Base-by-base conservation (phyloP, 2,797 vertebrate genomes). In the Pseudopleuronectes americanus region DNA sequence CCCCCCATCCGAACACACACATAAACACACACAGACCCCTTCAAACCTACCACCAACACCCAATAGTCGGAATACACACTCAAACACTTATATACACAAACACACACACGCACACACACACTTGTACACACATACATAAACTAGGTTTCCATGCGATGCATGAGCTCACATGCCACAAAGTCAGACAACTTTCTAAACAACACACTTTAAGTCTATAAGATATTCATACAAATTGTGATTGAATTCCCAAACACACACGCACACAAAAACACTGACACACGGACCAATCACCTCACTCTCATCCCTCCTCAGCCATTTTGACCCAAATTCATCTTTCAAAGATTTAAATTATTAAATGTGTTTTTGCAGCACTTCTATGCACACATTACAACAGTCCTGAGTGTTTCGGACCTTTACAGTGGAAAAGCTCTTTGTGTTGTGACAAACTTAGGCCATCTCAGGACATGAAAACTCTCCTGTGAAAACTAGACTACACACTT, bases 311-410 rank as follows among this genome's bases (percentile, higher is more conserved):
- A 76, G 79, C 75, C 77, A 80, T 81, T 89, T 90, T 81, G 71
- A 80, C 65, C 81, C 81, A 87, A 84, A 87, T 85, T 90, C 80
- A 85, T 82, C 81, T 83, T 85, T 81, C 72, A 26, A 60, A 64
- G 21, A 45, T 53, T 79, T 89, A 70, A 89, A 89, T 90, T 79
- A 87, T 88, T 88, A 69, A 89, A 83, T 8, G 6, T 43, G 36
- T 69, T 52, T 26, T 19, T n/a, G 52, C 4, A 57, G 43, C 12
- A 26, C 76, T 64, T 79, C 59, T 9, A 59, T 61, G 51, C 26
- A 45, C 55, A 71, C 57, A 45, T 67, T 54, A 58, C 60, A 52
- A 45, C 26, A 52, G 49, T 48, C n/a, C 31, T 77, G 24, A 57
- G 17, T 61, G 38, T 69, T 55, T 64, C 66, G 74, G 58, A 77